phyloP scores from a whole-genome alignment of 2,888 invertebrate genomes.

The Drosophila colorata region DNA sequence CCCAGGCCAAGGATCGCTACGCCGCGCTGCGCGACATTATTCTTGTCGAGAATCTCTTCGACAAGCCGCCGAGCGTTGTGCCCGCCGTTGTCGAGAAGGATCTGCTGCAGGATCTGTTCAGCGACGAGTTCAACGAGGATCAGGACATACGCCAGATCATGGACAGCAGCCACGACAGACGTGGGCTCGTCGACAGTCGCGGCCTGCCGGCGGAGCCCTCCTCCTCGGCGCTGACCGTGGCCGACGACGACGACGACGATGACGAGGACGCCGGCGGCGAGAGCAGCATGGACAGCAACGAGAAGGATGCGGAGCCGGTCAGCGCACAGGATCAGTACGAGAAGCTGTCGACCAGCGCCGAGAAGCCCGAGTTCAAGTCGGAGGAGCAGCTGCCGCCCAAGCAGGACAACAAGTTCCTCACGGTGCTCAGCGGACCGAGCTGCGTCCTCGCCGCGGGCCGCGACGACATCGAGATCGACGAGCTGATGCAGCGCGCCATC shows the following conservation, averaged over 20 bases:
- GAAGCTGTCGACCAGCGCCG: slow-evolving; percentile 75
- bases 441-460: slow-evolving; percentile 63
- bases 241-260: slow-evolving; percentile 82
- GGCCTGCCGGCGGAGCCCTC: slow-evolving; percentile 80
- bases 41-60: slow-evolving; percentile 87
- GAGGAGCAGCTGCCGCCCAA: slow-evolving; percentile 58
- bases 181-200: slow-evolving; percentile 77
- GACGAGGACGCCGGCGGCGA: slow-evolving; percentile 81
- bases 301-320: slow-evolving; percentile 72
- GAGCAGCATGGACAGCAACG: slow-evolving; percentile 83
- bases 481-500: slow-evolving; percentile 85
- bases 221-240: slow-evolving; percentile 80
- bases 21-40: slow-evolving; percentile 93
- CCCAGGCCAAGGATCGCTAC: slow-evolving; percentile 89
- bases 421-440: slow-evolving; percentile 55
- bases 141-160: slow-evolving; percentile 86
- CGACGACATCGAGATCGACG: slow-evolving; percentile 85
- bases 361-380: slow-evolving; percentile 48
- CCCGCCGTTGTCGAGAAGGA: slow-evolving; percentile 59
- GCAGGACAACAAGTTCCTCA: slow-evolving; percentile 79
- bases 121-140: slow-evolving; percentile 82
- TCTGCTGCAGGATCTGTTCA: slow-evolving; percentile 81
- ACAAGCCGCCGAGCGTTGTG: slow-evolving; percentile 84
- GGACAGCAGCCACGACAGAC: slow-evolving; percentile 83
- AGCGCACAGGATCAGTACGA: slow-evolving; percentile 78